Conservation (phyloP, 1,140 invertebrate genomes). For the Trachymyrmex cornetzi region DNA sequence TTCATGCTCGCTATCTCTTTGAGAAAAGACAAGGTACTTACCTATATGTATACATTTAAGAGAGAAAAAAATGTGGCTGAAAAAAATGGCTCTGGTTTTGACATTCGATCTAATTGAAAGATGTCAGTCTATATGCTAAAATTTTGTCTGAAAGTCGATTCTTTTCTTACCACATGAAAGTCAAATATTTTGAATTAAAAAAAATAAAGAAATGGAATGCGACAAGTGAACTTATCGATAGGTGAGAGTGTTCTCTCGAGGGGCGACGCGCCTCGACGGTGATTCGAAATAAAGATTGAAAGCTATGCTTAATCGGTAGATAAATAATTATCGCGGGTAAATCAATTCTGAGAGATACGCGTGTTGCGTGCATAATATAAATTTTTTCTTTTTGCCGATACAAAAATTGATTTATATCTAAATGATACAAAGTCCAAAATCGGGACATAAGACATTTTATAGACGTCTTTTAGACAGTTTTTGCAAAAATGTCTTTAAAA, state of each 20-base stretch:
- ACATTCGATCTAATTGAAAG: too few relatives aligned
- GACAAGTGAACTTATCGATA: conserved; percentile 57
- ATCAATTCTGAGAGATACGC: conserved; percentile 16
- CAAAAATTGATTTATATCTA: not conserved
- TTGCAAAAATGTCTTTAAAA: too few relatives aligned
- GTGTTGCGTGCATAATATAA: not conserved
- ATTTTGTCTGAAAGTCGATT: too few relatives aligned
- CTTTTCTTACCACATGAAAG: too few relatives aligned
- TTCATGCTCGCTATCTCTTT: not conserved
- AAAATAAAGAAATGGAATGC: not conserved
- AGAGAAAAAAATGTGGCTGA: not conserved
- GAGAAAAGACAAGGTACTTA: not conserved
- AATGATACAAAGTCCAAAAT: too few relatives aligned
- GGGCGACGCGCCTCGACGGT: conserved; percentile 53
- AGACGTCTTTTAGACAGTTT: too few relatives aligned
- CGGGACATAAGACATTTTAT: too few relatives aligned
- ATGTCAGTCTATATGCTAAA: not conserved
- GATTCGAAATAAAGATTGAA: conserved; percentile 57
- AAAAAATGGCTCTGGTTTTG: not conserved
- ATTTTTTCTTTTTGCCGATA: not conserved
- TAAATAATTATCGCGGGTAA: conserved; percentile 56
- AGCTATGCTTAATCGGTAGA: conserved; percentile 47
- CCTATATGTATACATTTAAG: not conserved
- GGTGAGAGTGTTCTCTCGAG: conserved; percentile 25
- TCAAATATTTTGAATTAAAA: not conserved